A percentile compares a stretch with the other conserved stretches of the same genome.
Conservation (phyloP, 2,888 invertebrate species). For the Nasonovia ribisnigri region DNA sequence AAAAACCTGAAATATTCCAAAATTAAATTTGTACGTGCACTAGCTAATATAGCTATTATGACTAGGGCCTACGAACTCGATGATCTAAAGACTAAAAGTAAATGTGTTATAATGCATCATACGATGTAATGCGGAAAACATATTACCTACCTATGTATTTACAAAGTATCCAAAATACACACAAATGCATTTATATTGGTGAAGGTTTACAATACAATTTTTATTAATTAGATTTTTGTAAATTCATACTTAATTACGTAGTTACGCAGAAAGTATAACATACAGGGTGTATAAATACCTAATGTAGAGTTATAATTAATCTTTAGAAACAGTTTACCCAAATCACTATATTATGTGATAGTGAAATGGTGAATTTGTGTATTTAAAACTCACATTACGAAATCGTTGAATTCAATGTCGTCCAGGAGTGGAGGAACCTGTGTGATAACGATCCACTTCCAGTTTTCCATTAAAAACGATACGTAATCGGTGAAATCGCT, state of each 20-base stretch:
- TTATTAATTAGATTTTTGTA: too few relatives aligned
- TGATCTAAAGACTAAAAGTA: background rate
- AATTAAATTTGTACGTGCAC: background rate
- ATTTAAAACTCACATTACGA: constrained; percentile 39
- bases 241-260: background rate
- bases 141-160: background rate
- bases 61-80: background rate
- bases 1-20: background rate
- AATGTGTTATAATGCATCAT: too few relatives aligned
- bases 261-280: background rate
- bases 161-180: background rate
- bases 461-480: constrained; percentile 38
- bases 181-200: background rate
- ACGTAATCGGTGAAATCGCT: constrained; percentile 23
- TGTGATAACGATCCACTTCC: constrained; percentile 26
- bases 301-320: background rate
- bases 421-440: constrained; percentile 11
- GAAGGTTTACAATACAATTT: too few relatives aligned
- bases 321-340: background rate
- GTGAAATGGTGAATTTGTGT: background rate
- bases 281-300: background rate
- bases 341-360: background rate
- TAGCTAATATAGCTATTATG: background rate
- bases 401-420: constrained; percentile 8
- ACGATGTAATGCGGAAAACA: background rate